Evolutionary conservation across 2,888 invertebrate species (phyloP).

Genomic region (Noctua fimbriata): DNA sequence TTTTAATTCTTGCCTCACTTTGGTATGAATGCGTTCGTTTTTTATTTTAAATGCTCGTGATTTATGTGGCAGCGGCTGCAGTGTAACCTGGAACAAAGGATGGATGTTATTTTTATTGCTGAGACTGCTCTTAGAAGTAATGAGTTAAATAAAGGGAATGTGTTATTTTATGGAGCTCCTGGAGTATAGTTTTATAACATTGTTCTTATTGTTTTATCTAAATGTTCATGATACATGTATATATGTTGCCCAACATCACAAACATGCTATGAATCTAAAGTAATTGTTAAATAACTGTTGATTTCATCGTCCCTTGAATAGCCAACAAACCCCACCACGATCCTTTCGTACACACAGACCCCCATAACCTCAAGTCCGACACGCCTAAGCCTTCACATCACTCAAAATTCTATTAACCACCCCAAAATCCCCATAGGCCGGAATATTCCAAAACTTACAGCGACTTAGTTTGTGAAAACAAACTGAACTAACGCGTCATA

Average conservation of each 20-base stretch:
- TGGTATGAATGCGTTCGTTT: conserved; percentile 66
- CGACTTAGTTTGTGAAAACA: conserved; percentile 62
- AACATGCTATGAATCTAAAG: neutral
- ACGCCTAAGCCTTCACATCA: conserved; percentile 37
- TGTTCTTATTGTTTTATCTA: neutral
- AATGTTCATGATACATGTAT: neutral
- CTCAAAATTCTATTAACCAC: conserved; percentile 60
- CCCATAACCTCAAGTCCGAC: conserved; percentile 28
- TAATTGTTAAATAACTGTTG: neutral
- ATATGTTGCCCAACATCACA: neutral
- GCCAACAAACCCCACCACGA: neutral
- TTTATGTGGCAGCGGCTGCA: conserved; percentile 72
- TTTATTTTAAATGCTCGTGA: conserved; percentile 75
- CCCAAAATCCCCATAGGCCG: conserved; percentile 46
- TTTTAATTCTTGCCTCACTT: conserved; percentile 76
- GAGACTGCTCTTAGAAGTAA: conserved; percentile 45
- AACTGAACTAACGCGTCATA: conserved; percentile 55
- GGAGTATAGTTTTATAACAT: neutral
- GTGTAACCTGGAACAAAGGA: conserved; percentile 82
- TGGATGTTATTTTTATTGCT: conserved; percentile 60
- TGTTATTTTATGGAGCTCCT: conserved; percentile 30
- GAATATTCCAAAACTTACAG: conserved; percentile 58
- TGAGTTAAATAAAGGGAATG: conserved; percentile 40
- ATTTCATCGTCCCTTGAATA: neutral
- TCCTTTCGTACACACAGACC: conserved; percentile 7